Conservation (phyloP, 2,888 invertebrate species). For the Agriopis marginaria region DNA sequence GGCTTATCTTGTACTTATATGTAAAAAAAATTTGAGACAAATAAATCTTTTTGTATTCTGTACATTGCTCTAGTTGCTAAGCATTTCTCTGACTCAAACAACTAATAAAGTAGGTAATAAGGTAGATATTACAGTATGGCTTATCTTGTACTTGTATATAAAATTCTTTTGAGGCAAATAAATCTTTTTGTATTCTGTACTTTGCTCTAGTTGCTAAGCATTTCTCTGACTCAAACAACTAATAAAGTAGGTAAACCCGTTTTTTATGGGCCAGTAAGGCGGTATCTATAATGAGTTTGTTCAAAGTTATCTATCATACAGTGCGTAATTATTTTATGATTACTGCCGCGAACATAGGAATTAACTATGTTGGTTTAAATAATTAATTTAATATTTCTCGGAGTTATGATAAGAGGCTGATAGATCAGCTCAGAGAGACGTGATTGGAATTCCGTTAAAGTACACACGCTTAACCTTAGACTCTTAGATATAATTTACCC, state of each 20-base stretch:
- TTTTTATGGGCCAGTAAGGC: not conserved
- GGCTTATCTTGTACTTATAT: too few relatives aligned
- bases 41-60: not conserved
- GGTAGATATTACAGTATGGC: too few relatives aligned
- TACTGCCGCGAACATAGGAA: slow-evolving; percentile 1
- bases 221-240: not conserved
- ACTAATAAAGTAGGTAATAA: not conserved
- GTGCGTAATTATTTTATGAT: slow-evolving; percentile 17
- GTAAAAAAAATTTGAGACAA: too few relatives aligned
- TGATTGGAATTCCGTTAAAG: slow-evolving; percentile 10
- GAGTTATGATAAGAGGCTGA: slow-evolving; percentile 17
- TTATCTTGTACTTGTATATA: too few relatives aligned
- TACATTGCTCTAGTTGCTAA: not conserved
- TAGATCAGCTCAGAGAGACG: slow-evolving; percentile 18
- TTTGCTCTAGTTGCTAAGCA: not conserved
- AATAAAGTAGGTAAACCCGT: slow-evolving; percentile 3
- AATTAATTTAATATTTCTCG: slow-evolving; percentile 19
- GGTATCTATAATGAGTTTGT: slow-evolving; percentile 19
- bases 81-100: slow-evolving; percentile 2
- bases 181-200: not conserved
- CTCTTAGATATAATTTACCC: slow-evolving; percentile 10
- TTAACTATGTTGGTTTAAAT: slow-evolving; percentile 12
- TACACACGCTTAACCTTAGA: slow-evolving; percentile 15
- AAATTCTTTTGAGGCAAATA: too few relatives aligned
- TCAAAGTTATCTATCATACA: slow-evolving; percentile 9